Percentiles rank a stretch among this genome's conserved stretches.
Evolutionary conservation across 2,113 vertebrate species (phyloP).

Genomic region (Marmota flaviventris): DNA sequence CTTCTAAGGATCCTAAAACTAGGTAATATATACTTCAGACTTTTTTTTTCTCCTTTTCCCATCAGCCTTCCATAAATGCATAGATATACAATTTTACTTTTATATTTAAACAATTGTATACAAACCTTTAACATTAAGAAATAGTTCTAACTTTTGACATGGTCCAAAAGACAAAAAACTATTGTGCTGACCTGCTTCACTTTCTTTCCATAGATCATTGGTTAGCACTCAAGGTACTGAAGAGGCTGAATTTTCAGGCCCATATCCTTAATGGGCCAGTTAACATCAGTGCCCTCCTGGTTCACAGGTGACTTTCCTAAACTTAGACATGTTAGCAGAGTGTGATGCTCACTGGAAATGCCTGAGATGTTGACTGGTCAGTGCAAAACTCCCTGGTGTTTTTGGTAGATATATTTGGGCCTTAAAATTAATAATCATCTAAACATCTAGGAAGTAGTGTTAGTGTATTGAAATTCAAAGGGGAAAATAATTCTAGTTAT

Average conservation of each 20-base stretch:
- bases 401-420: background rate
- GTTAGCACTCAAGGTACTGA: background rate
- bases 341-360: background rate
- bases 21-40: background rate
- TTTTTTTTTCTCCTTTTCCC: background rate
- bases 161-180: background rate
- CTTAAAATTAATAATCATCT: background rate
- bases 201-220: constrained; percentile 8
- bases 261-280: background rate
- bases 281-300: background rate
- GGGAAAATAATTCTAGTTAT: background rate
- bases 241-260: background rate
- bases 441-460: background rate
- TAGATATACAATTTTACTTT: background rate
- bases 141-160: constrained; percentile 44
- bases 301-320: background rate
- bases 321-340: background rate
- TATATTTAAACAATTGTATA: constrained; percentile 10
- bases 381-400: background rate
- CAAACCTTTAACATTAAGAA: constrained; percentile 29
- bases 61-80: background rate
- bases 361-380: background rate
- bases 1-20: background rate
- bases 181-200: background rate
- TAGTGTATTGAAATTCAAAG: background rate